These are phyloP conservation scores for Bovichtus diacanthus DNA, from an alignment of 2,797 vertebrate species.

Conservation along the genomic window DNA sequence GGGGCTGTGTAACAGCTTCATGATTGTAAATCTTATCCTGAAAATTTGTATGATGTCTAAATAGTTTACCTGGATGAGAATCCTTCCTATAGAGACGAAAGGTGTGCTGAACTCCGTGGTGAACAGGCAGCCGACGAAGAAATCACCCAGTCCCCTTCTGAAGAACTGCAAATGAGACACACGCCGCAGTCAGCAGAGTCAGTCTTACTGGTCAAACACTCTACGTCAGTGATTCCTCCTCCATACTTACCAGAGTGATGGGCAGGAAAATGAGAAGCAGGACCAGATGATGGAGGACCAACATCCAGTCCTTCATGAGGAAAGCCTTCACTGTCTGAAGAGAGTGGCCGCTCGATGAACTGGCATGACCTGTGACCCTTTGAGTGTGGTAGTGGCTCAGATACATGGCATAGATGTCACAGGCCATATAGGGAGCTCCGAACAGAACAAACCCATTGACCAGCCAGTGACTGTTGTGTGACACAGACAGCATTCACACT, in stretches of 20 bases:
- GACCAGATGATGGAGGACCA: slow-evolving; percentile 89
- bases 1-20: too few relatives aligned
- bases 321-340: slow-evolving; percentile 81
- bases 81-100: slow-evolving; percentile 88
- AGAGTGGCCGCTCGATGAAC: slow-evolving; percentile 63
- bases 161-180: slow-evolving; percentile 81
- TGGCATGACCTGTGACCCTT: slow-evolving; percentile 55
- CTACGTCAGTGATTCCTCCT: slow-evolving; percentile 43
- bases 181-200: not conserved
- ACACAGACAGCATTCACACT: not conserved
- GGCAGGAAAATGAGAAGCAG: slow-evolving; percentile 89
- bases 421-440: slow-evolving; percentile 89
- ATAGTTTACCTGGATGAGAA: slow-evolving; percentile 89
- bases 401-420: slow-evolving; percentile 91
- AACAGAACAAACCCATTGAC: slow-evolving; percentile 86
- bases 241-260: slow-evolving; percentile 83
- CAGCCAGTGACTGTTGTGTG: slow-evolving; percentile 89
- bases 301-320: slow-evolving; percentile 85
- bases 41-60: not conserved
- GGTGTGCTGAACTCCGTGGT: slow-evolving; percentile 91
- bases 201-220: not conserved
- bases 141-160: slow-evolving; percentile 90
- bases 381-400: slow-evolving; percentile 87
- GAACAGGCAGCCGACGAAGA: slow-evolving; percentile 92
- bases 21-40: not conserved